phyloP scores from a whole-genome alignment of 2,113 vertebrate genomes.

The Numida meleagris region DNA sequence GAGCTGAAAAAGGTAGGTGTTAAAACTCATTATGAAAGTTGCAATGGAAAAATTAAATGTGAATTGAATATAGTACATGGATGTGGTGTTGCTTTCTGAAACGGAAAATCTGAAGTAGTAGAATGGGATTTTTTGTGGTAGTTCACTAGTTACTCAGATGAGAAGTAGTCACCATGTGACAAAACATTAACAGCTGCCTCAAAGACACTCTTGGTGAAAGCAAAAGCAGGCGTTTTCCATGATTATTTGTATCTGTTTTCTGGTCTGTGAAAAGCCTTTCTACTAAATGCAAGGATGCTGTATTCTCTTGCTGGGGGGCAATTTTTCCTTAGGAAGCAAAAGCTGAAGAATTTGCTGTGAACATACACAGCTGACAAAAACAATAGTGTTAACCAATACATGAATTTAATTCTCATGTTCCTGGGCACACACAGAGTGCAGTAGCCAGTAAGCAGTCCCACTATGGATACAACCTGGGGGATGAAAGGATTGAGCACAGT shows the following conservation, averaged over 20 bases:
- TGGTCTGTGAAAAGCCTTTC: neutral
- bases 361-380: neutral
- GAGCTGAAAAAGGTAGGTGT: neutral
- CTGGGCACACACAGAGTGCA: neutral
- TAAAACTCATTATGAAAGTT: neutral
- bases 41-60: neutral
- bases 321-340: neutral
- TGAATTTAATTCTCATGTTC: neutral
- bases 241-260: neutral
- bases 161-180: conserved; percentile 23
- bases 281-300: neutral
- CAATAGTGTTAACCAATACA: neutral
- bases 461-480: too few relatives aligned
- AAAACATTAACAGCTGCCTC: conserved; percentile 44
- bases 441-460: neutral
- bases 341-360: neutral
- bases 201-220: conserved; percentile 8
- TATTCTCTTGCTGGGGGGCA: neutral
- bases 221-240: conserved; percentile 41
- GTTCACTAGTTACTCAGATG: neutral
- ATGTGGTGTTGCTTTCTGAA: neutral
- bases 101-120: neutral
- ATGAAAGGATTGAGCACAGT: too few relatives aligned
- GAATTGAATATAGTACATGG: neutral
- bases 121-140: conserved; percentile 42